Percentiles rank a stretch among this genome's conserved stretches.
Conservation (phyloP, 2,113 vertebrate genomes). For the Scomber scombrus region DNA sequence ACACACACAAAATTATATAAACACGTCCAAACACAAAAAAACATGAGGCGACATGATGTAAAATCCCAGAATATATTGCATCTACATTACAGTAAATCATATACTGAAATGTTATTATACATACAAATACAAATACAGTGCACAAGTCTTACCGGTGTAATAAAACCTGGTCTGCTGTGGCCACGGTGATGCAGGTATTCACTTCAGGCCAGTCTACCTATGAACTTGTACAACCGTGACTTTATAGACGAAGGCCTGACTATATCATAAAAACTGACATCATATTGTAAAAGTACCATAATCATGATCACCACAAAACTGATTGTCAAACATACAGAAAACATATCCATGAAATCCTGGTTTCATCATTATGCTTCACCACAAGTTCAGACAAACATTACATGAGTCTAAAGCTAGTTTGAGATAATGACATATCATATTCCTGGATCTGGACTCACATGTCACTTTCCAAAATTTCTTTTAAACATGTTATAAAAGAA, state of each 20-base stretch:
- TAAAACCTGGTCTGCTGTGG: constrained; percentile 11
- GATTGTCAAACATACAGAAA: constrained; percentile 27
- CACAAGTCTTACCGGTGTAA: constrained; percentile 42
- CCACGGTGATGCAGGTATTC: constrained; percentile 3
- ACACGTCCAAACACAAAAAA: constrained; percentile 21
- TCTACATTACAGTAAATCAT: constrained; percentile 43
- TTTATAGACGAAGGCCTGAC: constrained; percentile 2
- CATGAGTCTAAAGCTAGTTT: background rate
- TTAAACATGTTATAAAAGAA: constrained; percentile 30
- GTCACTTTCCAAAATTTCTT: background rate
- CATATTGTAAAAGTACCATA: background rate
- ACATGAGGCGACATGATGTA: constrained; percentile 31
- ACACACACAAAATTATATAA: background rate
- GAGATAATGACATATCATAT: background rate
- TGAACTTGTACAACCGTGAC: constrained; percentile 20
- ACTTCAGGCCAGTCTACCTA: background rate
- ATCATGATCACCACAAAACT: background rate
- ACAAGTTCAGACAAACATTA: background rate
- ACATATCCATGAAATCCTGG: constrained; percentile 1
- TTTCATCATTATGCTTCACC: background rate
- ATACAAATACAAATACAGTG: constrained; percentile 56
- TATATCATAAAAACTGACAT: constrained; percentile 16
- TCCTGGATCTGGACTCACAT: background rate
- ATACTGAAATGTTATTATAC: constrained; percentile 55
- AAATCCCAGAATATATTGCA: constrained; percentile 59